Conservation (phyloP, 1,140 invertebrate species). For the Battus philenor region DNA sequence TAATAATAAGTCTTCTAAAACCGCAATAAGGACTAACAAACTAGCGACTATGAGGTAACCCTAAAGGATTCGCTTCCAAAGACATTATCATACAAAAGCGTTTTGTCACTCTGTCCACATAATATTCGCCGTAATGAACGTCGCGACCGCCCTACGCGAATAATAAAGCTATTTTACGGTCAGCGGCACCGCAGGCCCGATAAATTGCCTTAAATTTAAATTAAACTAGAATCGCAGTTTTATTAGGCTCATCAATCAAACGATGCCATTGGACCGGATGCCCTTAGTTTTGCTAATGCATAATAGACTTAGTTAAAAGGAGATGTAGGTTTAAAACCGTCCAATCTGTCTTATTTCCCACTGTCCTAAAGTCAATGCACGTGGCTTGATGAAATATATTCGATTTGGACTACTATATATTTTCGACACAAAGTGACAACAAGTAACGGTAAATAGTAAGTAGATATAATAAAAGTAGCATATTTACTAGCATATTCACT, state of each 20-base stretch:
- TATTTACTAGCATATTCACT: no score
- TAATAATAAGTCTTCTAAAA: no score
- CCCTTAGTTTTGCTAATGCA: conserved; percentile 28
- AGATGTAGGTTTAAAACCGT: conserved; percentile 29
- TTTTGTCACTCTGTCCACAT: conserved; percentile 30
- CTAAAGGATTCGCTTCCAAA: conserved; percentile 6
- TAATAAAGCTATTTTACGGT: conserved; percentile 68
- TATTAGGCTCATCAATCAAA: conserved; percentile 75
- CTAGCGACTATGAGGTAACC: not conserved
- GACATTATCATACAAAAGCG: conserved; percentile 17
- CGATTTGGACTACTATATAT: no score
- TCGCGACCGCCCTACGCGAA: conserved; percentile 38
- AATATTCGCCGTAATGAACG: conserved; percentile 46
- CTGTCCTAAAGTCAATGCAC: conserved; percentile 45
- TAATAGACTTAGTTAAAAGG: conserved; percentile 39
- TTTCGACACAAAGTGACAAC: no score
- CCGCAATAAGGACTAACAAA: not conserved
- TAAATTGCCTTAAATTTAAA: conserved; percentile 75
- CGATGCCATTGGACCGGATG: conserved; percentile 48
- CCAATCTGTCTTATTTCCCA: conserved; percentile 31
- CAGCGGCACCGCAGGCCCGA: conserved; percentile 51
- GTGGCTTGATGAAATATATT: conserved; percentile 51
- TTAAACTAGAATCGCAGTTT: conserved; percentile 74
- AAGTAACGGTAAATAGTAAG: no score
- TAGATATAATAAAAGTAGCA: no score